These are phyloP conservation scores for Yponomeuta malinellus DNA, from an alignment of 2,888 invertebrate species.

Conservation along the genomic window DNA sequence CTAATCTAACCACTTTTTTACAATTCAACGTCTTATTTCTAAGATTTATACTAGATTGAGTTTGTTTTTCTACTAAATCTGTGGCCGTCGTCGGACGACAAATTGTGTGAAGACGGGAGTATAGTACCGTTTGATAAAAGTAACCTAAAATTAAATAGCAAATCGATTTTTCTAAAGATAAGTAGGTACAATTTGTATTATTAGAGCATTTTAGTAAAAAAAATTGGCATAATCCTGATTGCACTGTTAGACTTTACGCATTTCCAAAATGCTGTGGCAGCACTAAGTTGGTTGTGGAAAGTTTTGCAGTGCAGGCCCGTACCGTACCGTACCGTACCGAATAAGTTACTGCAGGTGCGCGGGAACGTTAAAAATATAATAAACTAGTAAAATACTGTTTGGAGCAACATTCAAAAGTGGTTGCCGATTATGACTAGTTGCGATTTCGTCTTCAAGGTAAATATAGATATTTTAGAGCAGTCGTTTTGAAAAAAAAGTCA, in stretches of 20 bases:
- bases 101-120: neutral
- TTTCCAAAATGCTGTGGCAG: neutral
- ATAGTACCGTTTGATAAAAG: neutral
- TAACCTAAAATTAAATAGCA: constrained; percentile 18
- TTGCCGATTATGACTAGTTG: constrained; percentile 12
- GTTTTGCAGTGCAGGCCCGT: neutral
- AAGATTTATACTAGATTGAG: neutral
- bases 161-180: constrained; percentile 40
- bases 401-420: constrained; percentile 9
- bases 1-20: neutral
- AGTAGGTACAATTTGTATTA: constrained; percentile 60
- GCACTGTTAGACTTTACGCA: constrained; percentile 25
- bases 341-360: neutral
- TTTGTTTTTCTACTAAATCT: neutral
- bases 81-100: neutral
- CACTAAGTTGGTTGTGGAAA: constrained; percentile 13
- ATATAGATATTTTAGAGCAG: constrained; percentile 5
- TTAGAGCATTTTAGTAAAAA: constrained; percentile 46
- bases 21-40: neutral
- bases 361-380: constrained; percentile 7
- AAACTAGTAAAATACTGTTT: constrained; percentile 8
- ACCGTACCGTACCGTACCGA: neutral
- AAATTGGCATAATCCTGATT: constrained; percentile 37
- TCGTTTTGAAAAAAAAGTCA: constrained; percentile 12
- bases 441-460: constrained; percentile 13